Conservation (phyloP, 2,888 invertebrate species). For the Xestia sexstrigata region DNA sequence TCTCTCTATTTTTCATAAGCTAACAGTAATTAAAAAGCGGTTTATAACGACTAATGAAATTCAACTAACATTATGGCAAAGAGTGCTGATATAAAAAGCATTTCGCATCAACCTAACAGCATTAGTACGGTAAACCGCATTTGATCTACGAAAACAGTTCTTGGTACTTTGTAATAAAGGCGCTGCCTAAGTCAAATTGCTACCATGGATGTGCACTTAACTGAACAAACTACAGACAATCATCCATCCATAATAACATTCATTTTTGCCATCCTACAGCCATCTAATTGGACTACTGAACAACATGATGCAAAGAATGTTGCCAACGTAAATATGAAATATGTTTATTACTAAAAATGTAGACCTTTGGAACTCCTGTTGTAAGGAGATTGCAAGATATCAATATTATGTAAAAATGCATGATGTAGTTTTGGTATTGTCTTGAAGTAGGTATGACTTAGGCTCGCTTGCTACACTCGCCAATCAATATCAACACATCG, state of each 20-base stretch:
- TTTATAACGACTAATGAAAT: too few species aligned
- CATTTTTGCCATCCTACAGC: conserved; percentile 41
- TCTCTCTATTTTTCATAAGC: too few species aligned
- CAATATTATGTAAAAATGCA: conserved; percentile 24
- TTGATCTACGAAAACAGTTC: neutral
- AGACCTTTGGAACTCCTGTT: conserved; percentile 11
- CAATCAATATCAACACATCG: too few species aligned
- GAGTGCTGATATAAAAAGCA: too few species aligned
- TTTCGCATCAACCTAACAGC: too few species aligned
- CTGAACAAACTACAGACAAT: neutral
- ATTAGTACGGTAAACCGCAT: neutral
- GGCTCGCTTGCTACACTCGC: neutral
- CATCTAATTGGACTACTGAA: conserved; percentile 20
- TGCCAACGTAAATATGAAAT: conserved; percentile 45
- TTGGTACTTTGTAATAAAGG: neutral
- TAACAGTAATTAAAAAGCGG: too few species aligned
- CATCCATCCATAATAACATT: conserved; percentile 18
- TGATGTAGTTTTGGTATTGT: conserved; percentile 23
- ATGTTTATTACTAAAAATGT: conserved; percentile 34
- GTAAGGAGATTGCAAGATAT: neutral
- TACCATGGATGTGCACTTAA: neutral
- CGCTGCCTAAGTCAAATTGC: too few species aligned
- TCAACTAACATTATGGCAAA: too few species aligned
- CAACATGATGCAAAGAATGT: conserved; percentile 31
- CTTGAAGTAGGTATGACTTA: neutral